phyloP scores from a whole-genome alignment of 2,113 vertebrate genomes.

The Fregata magnificens region DNA sequence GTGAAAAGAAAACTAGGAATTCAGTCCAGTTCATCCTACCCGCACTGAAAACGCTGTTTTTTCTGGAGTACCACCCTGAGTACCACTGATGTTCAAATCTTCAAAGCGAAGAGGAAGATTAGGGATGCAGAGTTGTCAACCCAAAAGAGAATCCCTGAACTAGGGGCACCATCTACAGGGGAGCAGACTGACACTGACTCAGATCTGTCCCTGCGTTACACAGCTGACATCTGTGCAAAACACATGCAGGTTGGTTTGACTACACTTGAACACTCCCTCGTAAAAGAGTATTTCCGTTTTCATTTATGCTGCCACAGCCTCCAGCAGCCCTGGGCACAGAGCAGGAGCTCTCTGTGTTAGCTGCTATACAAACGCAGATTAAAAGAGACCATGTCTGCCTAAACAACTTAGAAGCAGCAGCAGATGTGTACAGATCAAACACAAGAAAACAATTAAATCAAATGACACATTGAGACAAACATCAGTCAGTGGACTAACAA shows the following conservation, averaged over 20 bases:
- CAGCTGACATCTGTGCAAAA: background rate
- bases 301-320: background rate
- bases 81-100: background rate
- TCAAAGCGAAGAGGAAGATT: background rate
- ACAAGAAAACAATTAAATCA: conserved; percentile 22
- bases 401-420: background rate
- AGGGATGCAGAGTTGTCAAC: background rate
- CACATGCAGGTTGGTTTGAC: background rate
- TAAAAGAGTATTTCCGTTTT: background rate
- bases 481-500: background rate
- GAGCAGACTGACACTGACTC: conserved; percentile 16
- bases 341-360: background rate
- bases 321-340: background rate
- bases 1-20: background rate
- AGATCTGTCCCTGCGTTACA: background rate
- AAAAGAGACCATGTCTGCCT: background rate
- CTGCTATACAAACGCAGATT: background rate
- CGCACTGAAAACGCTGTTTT: background rate
- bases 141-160: conserved; percentile 35
- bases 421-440: conserved; percentile 9
- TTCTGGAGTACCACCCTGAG: background rate
- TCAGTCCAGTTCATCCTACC: background rate
- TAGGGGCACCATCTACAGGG: conserved; percentile 65
- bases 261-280: background rate
- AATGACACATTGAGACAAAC: background rate